These are phyloP conservation scores for Andrena camellia DNA, from an alignment of 2,888 invertebrate genomes.

Conservation along the genomic window DNA sequence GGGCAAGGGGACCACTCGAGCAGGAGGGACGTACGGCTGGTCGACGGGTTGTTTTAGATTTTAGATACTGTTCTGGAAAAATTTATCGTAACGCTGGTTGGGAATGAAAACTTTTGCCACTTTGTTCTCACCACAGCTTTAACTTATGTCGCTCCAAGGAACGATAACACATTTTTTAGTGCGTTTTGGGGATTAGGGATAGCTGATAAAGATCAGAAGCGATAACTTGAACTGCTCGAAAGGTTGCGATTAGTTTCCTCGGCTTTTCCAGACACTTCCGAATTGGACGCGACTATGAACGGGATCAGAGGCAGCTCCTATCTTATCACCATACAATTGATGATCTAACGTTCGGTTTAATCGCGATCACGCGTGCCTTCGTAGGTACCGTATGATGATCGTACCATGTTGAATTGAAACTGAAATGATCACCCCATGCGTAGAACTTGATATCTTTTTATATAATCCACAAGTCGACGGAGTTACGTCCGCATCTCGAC, in stretches of 20 bases:
- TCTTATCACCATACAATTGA: conserved; percentile 28
- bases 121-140: not conserved
- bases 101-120: not conserved
- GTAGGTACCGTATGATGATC: not conserved
- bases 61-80: not conserved
- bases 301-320: not conserved
- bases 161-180: not conserved
- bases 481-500: not conserved
- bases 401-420: not conserved
- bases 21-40: not conserved
- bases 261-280: not conserved
- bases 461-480: not conserved
- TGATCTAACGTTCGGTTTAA: conserved; percentile 21
- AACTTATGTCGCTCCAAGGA: not conserved
- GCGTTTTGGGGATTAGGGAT: not conserved
- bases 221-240: not conserved
- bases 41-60: not conserved
- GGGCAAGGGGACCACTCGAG: not conserved
- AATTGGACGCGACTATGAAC: not conserved
- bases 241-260: conserved; percentile 3
- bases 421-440: not conserved
- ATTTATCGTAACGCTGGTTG: not conserved
- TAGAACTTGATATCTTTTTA: not conserved
- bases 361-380: not conserved
- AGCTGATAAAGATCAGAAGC: not conserved